These are phyloP conservation scores for Tylochromis polylepis DNA, from an alignment of 2,113 vertebrate species.

Conservation along the genomic window DNA sequence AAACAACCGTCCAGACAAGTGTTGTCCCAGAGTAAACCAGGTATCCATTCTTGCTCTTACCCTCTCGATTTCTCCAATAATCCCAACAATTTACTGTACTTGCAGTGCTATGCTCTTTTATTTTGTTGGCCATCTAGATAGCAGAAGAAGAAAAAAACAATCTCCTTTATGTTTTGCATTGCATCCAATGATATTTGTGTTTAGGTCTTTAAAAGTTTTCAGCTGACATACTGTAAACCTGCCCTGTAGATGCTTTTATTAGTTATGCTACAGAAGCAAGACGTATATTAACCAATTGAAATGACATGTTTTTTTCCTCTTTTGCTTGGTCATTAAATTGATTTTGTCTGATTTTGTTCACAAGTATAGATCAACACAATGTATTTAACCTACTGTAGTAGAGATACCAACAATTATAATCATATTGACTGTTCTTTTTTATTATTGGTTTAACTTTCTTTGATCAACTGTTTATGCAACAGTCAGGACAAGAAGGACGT, in stretches of 20 bases:
- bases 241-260: not conserved
- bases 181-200: not conserved
- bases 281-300: not conserved
- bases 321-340: not conserved
- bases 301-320: not conserved
- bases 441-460: not conserved
- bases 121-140: not conserved
- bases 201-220: not conserved
- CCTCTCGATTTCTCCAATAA: not conserved
- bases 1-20: slow-evolving; percentile 18
- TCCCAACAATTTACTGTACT: not conserved
- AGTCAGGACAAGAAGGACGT: not conserved
- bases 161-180: not conserved
- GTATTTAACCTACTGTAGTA: not conserved
- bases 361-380: not conserved
- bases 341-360: not conserved
- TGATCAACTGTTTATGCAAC: not conserved
- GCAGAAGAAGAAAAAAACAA: not conserved
- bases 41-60: slow-evolving; percentile 28
- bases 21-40: slow-evolving; percentile 48
- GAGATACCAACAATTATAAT: not conserved
- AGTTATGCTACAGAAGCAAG: not conserved
- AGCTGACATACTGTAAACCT: not conserved
- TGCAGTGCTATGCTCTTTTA: not conserved
- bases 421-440: not conserved